Evolutionary conservation across 2,888 invertebrate species (phyloP).

Genomic region (Andrena dorsata): DNA sequence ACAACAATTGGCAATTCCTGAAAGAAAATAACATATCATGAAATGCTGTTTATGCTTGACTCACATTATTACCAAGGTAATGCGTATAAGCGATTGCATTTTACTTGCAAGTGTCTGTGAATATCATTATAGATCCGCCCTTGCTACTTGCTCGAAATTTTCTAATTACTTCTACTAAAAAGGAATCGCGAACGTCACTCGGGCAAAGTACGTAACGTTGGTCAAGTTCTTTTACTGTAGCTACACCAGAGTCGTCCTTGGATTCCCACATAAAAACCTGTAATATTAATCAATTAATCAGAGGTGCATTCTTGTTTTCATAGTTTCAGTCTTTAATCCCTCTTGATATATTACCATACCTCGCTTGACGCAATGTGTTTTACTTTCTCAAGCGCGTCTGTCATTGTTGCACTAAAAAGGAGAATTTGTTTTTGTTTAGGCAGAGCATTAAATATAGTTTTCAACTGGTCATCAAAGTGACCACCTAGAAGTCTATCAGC

Average conservation of each 20-base stretch:
- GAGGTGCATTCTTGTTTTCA: neutral
- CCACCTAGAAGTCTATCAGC: slow-evolving; percentile 95
- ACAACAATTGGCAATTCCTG: slow-evolving; percentile 95
- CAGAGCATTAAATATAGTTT: slow-evolving; percentile 91
- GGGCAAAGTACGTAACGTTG: slow-evolving; percentile 97
- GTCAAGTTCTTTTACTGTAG: slow-evolving; percentile 95
- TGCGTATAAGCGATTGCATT: slow-evolving; percentile 66
- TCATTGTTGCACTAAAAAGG: slow-evolving; percentile 98
- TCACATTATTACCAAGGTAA: neutral
- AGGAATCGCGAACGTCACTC: slow-evolving; percentile 96
- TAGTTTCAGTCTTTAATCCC: neutral
- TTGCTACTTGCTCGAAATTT: slow-evolving; percentile 91
- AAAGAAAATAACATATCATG: neutral
- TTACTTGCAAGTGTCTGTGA: slow-evolving; percentile 98
- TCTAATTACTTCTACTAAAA: slow-evolving; percentile 93
- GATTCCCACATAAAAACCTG: slow-evolving; percentile 85
- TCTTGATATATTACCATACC: slow-evolving; percentile 82
- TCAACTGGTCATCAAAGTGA: slow-evolving; percentile 93
- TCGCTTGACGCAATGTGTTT: slow-evolving; percentile 88
- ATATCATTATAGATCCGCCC: slow-evolving; percentile 95
- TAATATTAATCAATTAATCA: slow-evolving; percentile 11
- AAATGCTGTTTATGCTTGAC: neutral
- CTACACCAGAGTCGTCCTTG: slow-evolving; percentile 89
- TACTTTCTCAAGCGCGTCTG: slow-evolving; percentile 91
- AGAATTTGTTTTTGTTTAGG: slow-evolving; percentile 94